Evolutionary conservation across 2,113 vertebrate species (phyloP).

Genomic region (Oophaga pumilio): DNA sequence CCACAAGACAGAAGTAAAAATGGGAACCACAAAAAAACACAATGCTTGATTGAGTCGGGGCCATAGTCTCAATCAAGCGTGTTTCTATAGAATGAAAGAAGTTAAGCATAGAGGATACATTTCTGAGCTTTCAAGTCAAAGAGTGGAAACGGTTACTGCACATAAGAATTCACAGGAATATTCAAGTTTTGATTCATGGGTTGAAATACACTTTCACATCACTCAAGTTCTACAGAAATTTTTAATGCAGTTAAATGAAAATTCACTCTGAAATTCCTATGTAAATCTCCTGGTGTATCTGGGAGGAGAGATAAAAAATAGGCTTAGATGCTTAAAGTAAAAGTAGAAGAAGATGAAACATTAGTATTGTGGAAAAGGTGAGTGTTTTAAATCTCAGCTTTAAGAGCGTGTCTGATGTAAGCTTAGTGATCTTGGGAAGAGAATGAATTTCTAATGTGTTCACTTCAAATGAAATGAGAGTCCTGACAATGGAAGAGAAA

Average conservation of each 20-base stretch:
- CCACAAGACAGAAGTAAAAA: no score
- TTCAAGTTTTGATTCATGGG: background rate
- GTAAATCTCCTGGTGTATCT: background rate
- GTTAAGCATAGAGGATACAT: background rate
- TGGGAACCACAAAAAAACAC: no score
- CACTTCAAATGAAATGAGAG: slow-evolving; percentile 72
- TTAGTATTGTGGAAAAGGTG: background rate
- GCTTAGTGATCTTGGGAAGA: slow-evolving; percentile 61
- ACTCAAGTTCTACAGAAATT: background rate
- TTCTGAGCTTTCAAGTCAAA: background rate
- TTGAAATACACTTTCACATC: background rate
- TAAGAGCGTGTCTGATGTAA: slow-evolving; percentile 31
- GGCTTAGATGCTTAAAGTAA: background rate
- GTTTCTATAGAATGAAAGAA: background rate
- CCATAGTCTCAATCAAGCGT: background rate
- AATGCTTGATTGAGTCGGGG: no score
- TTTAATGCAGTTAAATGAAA: background rate
- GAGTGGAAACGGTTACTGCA: background rate
- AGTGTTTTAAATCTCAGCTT: slow-evolving; percentile 21
- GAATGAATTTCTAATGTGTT: slow-evolving; percentile 70
- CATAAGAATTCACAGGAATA: background rate
- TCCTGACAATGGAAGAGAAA: slow-evolving; percentile 62
- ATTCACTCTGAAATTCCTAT: background rate
- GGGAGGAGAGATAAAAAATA: background rate
- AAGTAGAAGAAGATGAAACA: slow-evolving; percentile 12